Conservation (phyloP, 2,797 vertebrate genomes). For the Chaenodraco wilsoni region DNA sequence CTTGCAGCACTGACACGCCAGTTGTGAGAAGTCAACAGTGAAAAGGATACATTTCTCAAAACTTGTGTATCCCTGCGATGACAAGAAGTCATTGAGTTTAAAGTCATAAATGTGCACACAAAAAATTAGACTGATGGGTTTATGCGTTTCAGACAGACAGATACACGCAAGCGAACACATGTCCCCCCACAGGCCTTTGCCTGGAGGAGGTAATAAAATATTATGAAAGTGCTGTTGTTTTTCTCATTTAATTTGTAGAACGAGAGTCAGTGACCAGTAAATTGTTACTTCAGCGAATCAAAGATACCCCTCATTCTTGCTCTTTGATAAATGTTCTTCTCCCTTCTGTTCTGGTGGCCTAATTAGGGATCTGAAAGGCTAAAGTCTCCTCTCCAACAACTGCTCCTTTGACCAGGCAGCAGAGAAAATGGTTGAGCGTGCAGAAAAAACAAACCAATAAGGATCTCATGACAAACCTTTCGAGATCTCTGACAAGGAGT, state of each 20-base stretch:
- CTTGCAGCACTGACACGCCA: too few species aligned
- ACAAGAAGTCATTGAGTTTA: too few species aligned
- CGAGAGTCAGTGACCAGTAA: background rate
- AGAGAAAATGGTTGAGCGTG: conserved; percentile 30
- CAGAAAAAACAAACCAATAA: conserved; percentile 12
- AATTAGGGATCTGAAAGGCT: conserved; percentile 32
- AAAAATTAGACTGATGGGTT: too few species aligned
- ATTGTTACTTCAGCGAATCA: background rate
- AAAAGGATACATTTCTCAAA: too few species aligned
- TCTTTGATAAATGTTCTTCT: background rate
- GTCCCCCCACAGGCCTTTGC: too few species aligned
- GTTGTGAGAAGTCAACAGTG: too few species aligned
- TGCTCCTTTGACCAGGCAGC: conserved; percentile 34
- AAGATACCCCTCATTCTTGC: background rate
- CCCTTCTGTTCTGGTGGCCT: background rate
- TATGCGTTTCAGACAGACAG: too few species aligned
- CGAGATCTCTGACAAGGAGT: conserved; percentile 22
- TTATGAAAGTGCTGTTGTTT: background rate
- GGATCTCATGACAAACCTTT: conserved; percentile 50
- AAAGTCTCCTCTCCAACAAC: conserved; percentile 46
- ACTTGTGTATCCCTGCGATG: too few species aligned
- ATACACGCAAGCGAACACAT: too few species aligned
- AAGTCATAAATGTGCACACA: too few species aligned
- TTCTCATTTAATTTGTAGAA: background rate
- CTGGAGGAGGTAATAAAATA: too few species aligned